phyloP scores from a whole-genome alignment of 2,113 vertebrate genomes.

The Notarius quadriscutis region DNA sequence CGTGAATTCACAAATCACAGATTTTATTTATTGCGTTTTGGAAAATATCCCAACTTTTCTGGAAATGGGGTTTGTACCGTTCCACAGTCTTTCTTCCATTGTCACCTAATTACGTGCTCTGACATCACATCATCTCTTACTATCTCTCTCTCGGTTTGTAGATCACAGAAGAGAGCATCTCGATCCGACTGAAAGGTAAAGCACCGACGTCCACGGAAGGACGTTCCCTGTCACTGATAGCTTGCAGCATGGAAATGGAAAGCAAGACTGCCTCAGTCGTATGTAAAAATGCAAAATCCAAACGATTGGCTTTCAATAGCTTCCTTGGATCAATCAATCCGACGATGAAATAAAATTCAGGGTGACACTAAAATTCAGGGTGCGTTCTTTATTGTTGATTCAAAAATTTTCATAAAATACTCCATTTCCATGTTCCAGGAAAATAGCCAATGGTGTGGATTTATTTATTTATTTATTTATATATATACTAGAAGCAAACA shows the following conservation, averaged over 20 bases:
- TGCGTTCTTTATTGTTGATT: too few species aligned
- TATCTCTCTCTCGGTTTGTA: conserved; percentile 12
- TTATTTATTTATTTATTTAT: neutral
- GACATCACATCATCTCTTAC: conserved; percentile 11
- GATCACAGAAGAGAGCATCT: conserved; percentile 52
- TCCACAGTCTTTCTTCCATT: neutral
- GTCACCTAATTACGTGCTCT: neutral
- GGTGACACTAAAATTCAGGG: too few species aligned
- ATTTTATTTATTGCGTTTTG: too few species aligned
- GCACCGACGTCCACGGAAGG: neutral
- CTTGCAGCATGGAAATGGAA: neutral
- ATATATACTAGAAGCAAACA: neutral
- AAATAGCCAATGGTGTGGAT: neutral
- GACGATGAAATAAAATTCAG: too few species aligned
- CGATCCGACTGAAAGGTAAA: conserved; percentile 51
- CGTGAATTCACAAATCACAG: too few species aligned
- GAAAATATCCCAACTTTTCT: too few species aligned
- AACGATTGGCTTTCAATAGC: too few species aligned
- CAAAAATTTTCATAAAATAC: neutral
- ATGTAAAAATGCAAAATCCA: neutral
- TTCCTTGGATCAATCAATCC: too few species aligned
- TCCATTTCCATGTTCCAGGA: neutral
- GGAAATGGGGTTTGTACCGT: too few species aligned
- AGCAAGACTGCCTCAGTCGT: neutral
- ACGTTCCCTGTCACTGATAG: neutral